Evolutionary conservation across 2,797 vertebrate genomes (phyloP).

Genomic region (Macropus fuliginosus): DNA sequence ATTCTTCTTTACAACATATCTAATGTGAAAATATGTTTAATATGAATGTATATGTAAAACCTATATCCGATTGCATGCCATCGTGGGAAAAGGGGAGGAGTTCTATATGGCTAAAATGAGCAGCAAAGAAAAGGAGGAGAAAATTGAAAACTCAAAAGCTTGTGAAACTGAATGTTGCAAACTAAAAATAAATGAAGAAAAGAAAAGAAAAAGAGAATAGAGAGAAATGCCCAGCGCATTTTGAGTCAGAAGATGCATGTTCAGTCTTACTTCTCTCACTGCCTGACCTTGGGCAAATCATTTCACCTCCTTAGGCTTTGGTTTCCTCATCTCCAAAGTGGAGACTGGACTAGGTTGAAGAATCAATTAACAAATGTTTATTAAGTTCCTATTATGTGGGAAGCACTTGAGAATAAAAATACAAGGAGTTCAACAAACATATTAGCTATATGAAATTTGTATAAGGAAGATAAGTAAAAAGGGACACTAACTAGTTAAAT

Average conservation of each 20-base stretch:
- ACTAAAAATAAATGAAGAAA: no score
- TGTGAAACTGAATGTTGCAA: no score
- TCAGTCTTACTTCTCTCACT: background rate
- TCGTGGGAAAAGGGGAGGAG: no score
- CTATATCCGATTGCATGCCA: no score
- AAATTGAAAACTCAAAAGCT: no score
- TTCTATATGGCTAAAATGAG: no score
- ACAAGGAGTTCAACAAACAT: background rate
- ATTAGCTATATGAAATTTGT: background rate
- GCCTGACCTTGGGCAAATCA: background rate
- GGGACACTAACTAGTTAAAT: background rate
- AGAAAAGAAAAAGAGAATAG: no score
- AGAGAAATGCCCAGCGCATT: background rate
- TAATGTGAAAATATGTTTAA: no score
- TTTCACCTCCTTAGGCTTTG: background rate
- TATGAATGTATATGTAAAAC: no score
- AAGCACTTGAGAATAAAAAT: background rate
- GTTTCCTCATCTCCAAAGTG: background rate
- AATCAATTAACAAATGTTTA: background rate
- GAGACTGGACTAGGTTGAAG: background rate
- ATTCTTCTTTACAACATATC: no score
- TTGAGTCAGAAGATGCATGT: background rate
- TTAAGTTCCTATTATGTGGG: background rate
- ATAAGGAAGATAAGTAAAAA: background rate
- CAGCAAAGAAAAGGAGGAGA: no score